A percentile compares a stretch with the other conserved stretches of the same genome.
These are phyloP conservation scores for Rhopalosiphum maidis DNA, from an alignment of 1,140 invertebrate genomes.

Conservation along the genomic window DNA sequence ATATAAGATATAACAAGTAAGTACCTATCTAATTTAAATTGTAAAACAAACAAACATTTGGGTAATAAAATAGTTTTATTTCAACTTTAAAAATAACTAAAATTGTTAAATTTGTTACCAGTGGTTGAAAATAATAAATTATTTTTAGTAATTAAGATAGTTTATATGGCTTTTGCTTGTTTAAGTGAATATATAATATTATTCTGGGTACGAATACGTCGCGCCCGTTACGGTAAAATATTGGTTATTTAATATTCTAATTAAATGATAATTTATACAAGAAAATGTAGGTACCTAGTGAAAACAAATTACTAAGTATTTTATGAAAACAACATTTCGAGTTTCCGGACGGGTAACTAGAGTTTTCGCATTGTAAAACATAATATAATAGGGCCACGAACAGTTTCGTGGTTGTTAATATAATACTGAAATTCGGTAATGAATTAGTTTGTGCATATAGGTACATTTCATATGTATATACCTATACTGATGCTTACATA, in stretches of 20 bases:
- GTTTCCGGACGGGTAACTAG: not conserved
- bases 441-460: not conserved
- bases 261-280: not conserved
- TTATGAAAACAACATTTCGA: not conserved
- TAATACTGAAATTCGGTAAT: not conserved
- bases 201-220: not conserved
- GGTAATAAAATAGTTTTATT: not conserved
- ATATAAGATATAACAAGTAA: not conserved
- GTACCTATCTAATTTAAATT: not conserved
- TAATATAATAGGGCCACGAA: not conserved
- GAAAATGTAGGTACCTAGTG: not conserved
- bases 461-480: not conserved
- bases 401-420: constrained; percentile 1
- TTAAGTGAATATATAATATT: not conserved
- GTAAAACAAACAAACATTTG: not conserved
- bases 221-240: not conserved
- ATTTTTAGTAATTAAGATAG: not conserved
- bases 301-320: constrained; percentile 22
- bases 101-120: not conserved
- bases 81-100: not conserved
- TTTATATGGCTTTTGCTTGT: not conserved
- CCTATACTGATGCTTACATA: not conserved
- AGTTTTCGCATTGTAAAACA: not conserved
- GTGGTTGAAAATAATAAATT: not conserved
- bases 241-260: constrained; percentile 21